Evolutionary conservation across 2,797 vertebrate species (phyloP).

Genomic region (Gymnoscopelus microlampas): DNA sequence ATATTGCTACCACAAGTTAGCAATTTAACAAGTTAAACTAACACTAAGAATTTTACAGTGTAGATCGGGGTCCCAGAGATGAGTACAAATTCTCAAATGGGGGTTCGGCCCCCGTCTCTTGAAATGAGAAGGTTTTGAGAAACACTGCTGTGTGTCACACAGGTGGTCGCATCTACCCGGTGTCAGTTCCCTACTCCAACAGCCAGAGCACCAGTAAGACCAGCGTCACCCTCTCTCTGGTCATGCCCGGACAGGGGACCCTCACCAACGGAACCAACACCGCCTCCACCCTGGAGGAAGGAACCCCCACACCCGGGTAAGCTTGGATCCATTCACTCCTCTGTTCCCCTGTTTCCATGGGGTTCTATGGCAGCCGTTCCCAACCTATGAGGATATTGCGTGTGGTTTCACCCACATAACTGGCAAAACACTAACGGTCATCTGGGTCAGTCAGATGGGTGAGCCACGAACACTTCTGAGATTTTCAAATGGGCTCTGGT

Average conservation of each 20-base stretch:
- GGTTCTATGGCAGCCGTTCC: neutral
- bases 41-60: too few species aligned
- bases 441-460: too few species aligned
- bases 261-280: constrained; percentile 97
- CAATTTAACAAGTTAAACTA: too few species aligned
- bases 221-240: constrained; percentile 95
- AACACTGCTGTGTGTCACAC: neutral
- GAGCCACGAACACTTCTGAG: too few species aligned
- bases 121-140: too few species aligned
- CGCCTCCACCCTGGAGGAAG: constrained; percentile 91
- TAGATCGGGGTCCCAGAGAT: too few species aligned
- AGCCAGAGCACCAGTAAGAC: constrained; percentile 96
- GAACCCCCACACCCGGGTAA: constrained; percentile 90
- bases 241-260: constrained; percentile 95
- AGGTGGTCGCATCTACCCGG: constrained; percentile 95
- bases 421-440: too few species aligned
- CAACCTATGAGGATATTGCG: neutral
- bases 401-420: neutral
- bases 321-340: neutral
- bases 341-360: neutral
- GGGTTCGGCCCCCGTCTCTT: too few species aligned
- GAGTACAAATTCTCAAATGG: too few species aligned
- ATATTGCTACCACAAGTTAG: too few species aligned
- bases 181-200: constrained; percentile 95
- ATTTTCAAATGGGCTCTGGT: too few species aligned